Conservation (phyloP, 2,797 vertebrate genomes). For the Acanthurus tractus region DNA sequence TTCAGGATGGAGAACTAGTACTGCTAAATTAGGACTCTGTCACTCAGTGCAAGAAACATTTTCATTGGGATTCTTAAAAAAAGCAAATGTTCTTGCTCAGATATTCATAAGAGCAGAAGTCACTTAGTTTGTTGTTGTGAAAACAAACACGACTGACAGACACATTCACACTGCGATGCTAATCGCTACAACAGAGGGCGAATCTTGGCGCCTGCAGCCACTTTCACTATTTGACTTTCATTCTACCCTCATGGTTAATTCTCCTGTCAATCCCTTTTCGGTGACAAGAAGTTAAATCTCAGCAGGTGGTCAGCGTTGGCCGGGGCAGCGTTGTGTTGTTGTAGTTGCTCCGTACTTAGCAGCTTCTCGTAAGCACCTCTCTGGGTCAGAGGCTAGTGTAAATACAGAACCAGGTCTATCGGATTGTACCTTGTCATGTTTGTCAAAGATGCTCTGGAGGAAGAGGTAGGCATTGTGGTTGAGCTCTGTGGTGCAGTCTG, state of each 20-base stretch:
- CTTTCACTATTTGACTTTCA: constrained; percentile 53
- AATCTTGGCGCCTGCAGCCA: constrained; percentile 31
- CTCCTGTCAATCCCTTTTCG: constrained; percentile 56
- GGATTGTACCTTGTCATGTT: constrained; percentile 93
- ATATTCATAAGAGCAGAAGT: background rate
- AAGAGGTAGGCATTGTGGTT: constrained; percentile 98
- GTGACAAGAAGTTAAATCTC: constrained; percentile 48
- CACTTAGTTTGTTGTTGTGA: background rate
- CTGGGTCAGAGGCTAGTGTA: constrained; percentile 43
- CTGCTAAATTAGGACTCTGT: background rate
- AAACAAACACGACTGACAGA: constrained; percentile 32
- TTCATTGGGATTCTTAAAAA: background rate
- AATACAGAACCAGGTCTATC: constrained; percentile 48
- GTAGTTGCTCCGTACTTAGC: constrained; percentile 27
- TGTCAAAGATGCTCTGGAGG: constrained; percentile 97
- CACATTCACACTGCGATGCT: constrained; percentile 18
- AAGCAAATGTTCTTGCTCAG: background rate
- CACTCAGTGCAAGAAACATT: background rate
- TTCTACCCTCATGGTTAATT: constrained; percentile 51
- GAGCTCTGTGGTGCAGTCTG: constrained; percentile 96
- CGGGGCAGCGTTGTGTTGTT: constrained; percentile 31
- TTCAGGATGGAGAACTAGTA: background rate
- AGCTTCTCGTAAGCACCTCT: constrained; percentile 40
- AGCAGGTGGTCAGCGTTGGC: constrained; percentile 45
- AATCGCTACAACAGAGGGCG: constrained; percentile 35